These are phyloP conservation scores for Eurois occulta DNA, from an alignment of 2,888 invertebrate genomes.

Conservation along the genomic window DNA sequence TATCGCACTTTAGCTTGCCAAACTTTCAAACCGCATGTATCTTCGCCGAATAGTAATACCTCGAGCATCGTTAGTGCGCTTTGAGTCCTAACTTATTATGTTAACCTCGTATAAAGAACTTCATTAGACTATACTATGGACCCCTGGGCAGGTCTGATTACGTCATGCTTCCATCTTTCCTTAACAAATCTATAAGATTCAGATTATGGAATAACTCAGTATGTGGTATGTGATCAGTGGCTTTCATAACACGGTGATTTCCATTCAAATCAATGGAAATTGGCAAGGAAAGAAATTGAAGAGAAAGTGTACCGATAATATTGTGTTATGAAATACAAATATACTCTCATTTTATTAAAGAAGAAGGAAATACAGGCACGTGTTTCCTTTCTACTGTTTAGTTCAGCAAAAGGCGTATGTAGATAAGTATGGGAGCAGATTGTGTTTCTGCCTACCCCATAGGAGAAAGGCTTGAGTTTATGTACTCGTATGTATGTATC, in stretches of 20 bases:
- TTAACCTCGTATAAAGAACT: constrained; percentile 76
- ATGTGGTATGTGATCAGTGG: constrained; percentile 31
- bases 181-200: constrained; percentile 19
- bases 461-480: neutral
- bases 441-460: neutral
- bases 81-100: constrained; percentile 79
- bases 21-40: neutral
- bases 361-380: neutral
- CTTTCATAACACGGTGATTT: neutral
- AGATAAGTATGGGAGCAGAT: neutral
- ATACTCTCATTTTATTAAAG: neutral
- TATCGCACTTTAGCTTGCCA: neutral
- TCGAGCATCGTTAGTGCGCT: constrained; percentile 80
- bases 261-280: neutral
- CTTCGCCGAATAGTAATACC: constrained; percentile 68
- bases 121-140: constrained; percentile 74
- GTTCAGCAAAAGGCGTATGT: neutral
- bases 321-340: neutral
- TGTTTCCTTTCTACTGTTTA: neutral
- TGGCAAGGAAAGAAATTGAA: neutral
- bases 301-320: neutral
- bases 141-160: constrained; percentile 50
- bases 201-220: constrained; percentile 29
- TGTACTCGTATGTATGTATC: neutral
- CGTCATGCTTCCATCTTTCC: neutral